Percentiles rank a stretch among this genome's conserved stretches.
phyloP scores from a whole-genome alignment of 2,113 vertebrate species.

The Tychaedon coryphoeus region DNA sequence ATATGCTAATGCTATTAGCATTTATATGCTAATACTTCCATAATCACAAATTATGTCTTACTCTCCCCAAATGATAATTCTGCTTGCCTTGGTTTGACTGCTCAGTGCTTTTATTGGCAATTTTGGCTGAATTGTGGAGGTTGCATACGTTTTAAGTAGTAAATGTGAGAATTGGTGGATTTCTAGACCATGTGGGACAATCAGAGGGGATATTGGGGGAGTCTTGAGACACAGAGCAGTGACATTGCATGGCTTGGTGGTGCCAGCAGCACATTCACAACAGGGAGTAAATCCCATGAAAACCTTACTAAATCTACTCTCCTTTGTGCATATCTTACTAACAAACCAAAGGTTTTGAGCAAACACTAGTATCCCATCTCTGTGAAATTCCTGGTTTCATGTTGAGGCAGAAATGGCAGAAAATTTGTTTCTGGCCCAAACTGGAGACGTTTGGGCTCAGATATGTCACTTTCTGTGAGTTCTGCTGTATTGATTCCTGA shows the following conservation, averaged over 20 bases:
- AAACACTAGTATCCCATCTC: background rate
- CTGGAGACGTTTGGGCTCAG: background rate
- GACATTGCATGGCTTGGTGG: background rate
- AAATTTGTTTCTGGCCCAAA: background rate
- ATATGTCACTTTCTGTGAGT: accelerated
- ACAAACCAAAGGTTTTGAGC: background rate
- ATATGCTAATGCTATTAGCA: conserved; percentile 2
- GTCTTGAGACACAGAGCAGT: accelerated
- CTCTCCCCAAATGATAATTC: background rate
- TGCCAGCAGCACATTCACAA: background rate
- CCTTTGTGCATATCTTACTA: background rate
- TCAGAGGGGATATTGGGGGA: background rate
- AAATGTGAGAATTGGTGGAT: background rate
- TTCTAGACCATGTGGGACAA: accelerated
- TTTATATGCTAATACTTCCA: background rate
- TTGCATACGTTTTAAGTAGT: background rate
- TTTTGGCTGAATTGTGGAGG: background rate
- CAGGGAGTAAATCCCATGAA: background rate
- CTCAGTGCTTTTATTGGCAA: background rate
- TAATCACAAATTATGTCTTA: background rate
- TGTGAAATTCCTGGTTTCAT: background rate
- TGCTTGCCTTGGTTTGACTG: background rate
- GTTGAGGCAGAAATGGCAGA: background rate
- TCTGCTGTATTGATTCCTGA: background rate
- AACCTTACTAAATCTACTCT: background rate